These are phyloP conservation scores for Stichopus chloronotus DNA, from an alignment of 35 echinoderm and acorn worm species.

Conservation along the genomic window DNA sequence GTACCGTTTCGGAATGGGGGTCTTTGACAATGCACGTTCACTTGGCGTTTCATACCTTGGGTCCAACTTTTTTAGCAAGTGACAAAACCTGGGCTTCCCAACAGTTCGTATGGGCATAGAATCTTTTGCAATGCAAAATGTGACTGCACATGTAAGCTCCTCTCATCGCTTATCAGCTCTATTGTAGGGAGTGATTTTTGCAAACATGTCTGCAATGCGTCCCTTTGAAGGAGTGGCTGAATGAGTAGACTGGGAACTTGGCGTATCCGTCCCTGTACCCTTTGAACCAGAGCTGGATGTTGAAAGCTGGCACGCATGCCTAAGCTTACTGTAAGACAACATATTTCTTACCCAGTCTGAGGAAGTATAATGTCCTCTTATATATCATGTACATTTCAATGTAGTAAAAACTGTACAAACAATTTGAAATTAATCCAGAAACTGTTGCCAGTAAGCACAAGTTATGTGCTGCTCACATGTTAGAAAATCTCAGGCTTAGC, in stretches of 20 bases:
- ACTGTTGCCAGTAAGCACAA: not conserved
- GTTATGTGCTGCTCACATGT: not conserved
- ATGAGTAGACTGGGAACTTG: too few relatives aligned
- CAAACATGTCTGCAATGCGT: too few relatives aligned
- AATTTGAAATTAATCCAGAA: too few relatives aligned
- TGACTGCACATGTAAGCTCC: not conserved
- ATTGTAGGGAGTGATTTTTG: not conserved
- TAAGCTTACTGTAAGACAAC: too few relatives aligned
- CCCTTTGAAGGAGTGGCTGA: too few relatives aligned
- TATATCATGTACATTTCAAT: not conserved
- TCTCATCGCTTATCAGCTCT: not conserved
- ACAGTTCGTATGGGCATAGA: too few relatives aligned
- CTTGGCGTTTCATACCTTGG: not conserved
- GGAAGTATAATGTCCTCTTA: not conserved
- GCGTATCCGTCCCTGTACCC: too few relatives aligned
- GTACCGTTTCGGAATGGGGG: not conserved
- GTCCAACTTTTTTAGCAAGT: conserved; percentile 3
- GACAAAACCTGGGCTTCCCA: not conserved
- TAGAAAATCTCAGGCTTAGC: not conserved
- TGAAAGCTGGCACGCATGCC: not conserved
- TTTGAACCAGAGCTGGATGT: too few relatives aligned
- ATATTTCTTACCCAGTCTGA: not conserved
- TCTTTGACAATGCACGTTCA: too few relatives aligned
- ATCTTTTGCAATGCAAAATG: conserved; percentile 1
- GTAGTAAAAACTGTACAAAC: too few relatives aligned